Evolutionary conservation across 2,113 vertebrate genomes (phyloP), one percentile per base, ranked within the genome.

Genomic region (Macquaria ambigua): DNA sequence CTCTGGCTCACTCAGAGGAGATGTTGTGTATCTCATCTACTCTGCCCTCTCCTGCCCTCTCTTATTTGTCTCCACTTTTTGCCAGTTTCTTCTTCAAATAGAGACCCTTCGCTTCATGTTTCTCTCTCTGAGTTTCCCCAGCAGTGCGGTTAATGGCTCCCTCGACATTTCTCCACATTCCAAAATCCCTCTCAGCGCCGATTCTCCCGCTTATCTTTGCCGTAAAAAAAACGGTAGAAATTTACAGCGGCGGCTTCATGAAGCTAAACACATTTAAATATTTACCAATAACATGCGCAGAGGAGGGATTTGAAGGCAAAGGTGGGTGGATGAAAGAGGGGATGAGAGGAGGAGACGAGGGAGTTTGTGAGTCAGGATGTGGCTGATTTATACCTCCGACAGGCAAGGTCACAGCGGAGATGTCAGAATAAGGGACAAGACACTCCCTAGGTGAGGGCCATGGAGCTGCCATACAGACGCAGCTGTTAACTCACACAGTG

Each of bases 351-450:
- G 90, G 78, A 79, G 82, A 23, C 3, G 15, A 87, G 85, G 90
- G 84, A 87, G 87, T 81, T 78, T 43, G 76, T 25, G 53, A 61
- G 77, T 81, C 91, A 92, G 91, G 92, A 94, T 93, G 90, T 94
- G 81, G 92, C 82, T 92, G 91, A 94, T 94, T 94, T 93, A 94
- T 83, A 66, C 79, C 39, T 79, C 81, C 1, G 18, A 87, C 82
- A 12, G 77, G 31, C 82, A 63, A 92, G 90, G 93, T 93, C 92
- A 90, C 52, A 0, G 84, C 37, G 6, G 81, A 86, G 87, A 90
- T 50, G 64, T 82, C 83, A 74, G 77, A 85, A 73, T 76, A 81
- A 76, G 78, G 90, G 80, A 91, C 81, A 82, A 59, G 79, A 80
- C 78, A 71, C 86, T 94, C 92, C 90, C 90, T 52, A 50, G 85